Evolutionary conservation across 2,113 vertebrate species (phyloP).

Genomic region (Dermatemys mawii): DNA sequence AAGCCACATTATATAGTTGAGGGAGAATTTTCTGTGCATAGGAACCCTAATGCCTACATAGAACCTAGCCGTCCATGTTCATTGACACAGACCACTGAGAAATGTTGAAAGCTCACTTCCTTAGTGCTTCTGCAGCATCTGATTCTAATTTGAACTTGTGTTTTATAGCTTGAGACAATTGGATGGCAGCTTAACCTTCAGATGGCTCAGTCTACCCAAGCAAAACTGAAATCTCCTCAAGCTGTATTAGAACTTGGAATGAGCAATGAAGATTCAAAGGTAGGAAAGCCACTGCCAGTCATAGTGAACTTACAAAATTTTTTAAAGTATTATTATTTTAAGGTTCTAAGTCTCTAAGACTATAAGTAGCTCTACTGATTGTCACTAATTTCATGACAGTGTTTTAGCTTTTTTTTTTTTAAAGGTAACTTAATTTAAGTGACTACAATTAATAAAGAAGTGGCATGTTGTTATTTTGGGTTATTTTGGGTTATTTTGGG

Average conservation of each 20-base stretch:
- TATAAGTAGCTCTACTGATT: neutral
- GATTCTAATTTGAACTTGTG: conserved; percentile 54
- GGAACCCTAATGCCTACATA: neutral
- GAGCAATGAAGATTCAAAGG: conserved; percentile 88
- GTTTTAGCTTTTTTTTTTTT: neutral
- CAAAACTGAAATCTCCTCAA: conserved; percentile 88
- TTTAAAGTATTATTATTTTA: neutral
- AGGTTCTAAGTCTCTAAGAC: neutral
- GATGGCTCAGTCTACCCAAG: conserved; percentile 91
- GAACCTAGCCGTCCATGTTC: neutral
- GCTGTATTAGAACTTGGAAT: conserved; percentile 91
- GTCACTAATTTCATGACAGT: neutral
- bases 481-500: too few relatives aligned
- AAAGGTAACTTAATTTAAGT: neutral
- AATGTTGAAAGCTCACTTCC: conserved; percentile 25
- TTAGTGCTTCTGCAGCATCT: conserved; percentile 21
- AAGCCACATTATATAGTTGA: neutral
- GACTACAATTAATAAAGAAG: neutral
- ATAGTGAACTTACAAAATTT: neutral
- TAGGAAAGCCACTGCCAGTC: conserved; percentile 59
- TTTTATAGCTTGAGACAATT: conserved; percentile 89
- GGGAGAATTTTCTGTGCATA: neutral
- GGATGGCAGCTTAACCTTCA: conserved; percentile 97
- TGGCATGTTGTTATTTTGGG: too few relatives aligned
- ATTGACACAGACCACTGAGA: neutral